Evolutionary conservation across 1,140 invertebrate species (phyloP), one percentile per base, ranked within the genome.

Genomic region (Cotesia glomerata): DNA sequence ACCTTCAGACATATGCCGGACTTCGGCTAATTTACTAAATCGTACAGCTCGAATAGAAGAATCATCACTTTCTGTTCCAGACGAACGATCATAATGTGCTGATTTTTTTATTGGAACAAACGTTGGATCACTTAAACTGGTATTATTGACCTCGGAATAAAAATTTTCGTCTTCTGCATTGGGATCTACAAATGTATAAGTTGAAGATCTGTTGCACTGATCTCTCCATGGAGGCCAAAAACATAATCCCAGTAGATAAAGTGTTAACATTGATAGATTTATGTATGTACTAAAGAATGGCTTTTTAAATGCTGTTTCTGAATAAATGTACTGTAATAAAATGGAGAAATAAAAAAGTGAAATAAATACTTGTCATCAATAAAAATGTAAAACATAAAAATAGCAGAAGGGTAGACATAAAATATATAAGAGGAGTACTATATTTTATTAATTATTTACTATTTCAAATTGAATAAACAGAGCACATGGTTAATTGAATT

Each of bases 281-380:
- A 95, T 85, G 83, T 95, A 97, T 5, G 95, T 95, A 76, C 90
- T 95, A 84, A 96, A 97, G 86, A 95, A 96, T 68, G 95, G 95
- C 79, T 96, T 96, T 80, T 94, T 89, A 81, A 91, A 96, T 18
- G 92, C 88, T 80, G 91, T 91, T 87, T 94, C 89, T 75, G 91
- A 89, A 80, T 95, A 96, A 62, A 96, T 91, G 86, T 94, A 95
- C 94, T 97, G 87, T 66, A 91, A 90, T 71, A 61, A 66, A 84
- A 78, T 74, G 69, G 64, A 72, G 76, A 45, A 61, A 72, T 34
- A 11, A 62, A 35, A 11, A 61, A 64, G 62, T 11, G 4, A 52
- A 49, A 67, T 51, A 51, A 11, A 4, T 26, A 32, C 2, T 18
- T 58, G 36, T 72, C 26, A 72, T 45, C 58, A 18, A 14, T 16